A percentile compares a stretch with the other conserved stretches of the same genome.
Evolutionary conservation across 1,140 invertebrate species (phyloP).

Genomic region (Tyrophagus putrescentiae): DNA sequence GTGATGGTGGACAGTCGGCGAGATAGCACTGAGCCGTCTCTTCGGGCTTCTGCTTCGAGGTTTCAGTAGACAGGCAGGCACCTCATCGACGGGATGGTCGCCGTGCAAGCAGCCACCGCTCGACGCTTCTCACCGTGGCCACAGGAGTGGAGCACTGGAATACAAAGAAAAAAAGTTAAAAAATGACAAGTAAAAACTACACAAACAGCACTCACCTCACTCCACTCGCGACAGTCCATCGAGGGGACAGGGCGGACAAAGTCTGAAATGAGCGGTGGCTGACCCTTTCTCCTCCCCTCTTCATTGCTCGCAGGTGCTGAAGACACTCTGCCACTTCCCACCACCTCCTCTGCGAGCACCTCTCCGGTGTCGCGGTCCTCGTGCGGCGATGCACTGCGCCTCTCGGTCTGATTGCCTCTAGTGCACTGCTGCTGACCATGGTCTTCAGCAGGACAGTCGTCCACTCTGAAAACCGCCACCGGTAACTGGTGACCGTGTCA

Average conservation of each 20-base stretch:
- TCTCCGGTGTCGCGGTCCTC: too few relatives aligned
- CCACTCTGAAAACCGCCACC: not conserved
- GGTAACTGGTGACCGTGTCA: not conserved
- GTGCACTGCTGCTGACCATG: not conserved
- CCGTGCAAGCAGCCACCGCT: slow-evolving; percentile 15
- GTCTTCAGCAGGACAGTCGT: not conserved
- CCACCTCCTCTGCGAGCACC: too few relatives aligned
- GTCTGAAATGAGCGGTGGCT: too few relatives aligned
- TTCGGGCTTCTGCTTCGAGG: not conserved
- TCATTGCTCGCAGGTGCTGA: too few relatives aligned
- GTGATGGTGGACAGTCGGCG: slow-evolving; percentile 7
- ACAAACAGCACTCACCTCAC: too few relatives aligned
- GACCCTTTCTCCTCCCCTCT: too few relatives aligned
- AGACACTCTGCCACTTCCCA: too few relatives aligned
- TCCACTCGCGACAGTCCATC: slow-evolving; percentile 13
- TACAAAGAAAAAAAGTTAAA: not conserved
- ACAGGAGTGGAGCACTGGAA: slow-evolving; percentile 25
- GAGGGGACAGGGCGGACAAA: too few relatives aligned
- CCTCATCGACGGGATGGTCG: slow-evolving; percentile 9
- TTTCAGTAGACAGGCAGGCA: too few relatives aligned
- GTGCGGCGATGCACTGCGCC: too few relatives aligned
- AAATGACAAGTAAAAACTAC: not conserved
- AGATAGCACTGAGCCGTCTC: not conserved
- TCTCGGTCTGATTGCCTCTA: too few relatives aligned
- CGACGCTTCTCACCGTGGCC: slow-evolving; percentile 19